Evolutionary conservation across 2,113 vertebrate species (phyloP).

Genomic region (Rhynchopsitta pachyrhyncha): DNA sequence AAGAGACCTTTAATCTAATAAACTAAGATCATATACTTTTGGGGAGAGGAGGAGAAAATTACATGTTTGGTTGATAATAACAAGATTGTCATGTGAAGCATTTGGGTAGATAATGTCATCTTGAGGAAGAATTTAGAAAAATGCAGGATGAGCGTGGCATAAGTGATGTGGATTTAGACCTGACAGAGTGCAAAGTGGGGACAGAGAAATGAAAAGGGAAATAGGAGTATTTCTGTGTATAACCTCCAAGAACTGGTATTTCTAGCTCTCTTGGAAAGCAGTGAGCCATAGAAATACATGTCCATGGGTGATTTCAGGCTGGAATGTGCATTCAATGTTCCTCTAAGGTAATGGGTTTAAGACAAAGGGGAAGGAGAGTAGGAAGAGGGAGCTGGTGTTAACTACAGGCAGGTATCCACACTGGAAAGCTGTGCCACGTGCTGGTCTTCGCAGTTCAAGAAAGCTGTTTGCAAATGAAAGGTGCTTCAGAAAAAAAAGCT

Average conservation of each 20-base stretch:
- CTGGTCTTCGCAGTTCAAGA: background rate
- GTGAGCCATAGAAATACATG: background rate
- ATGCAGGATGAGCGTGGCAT: background rate
- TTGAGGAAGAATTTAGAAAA: slow-evolving; percentile 13
- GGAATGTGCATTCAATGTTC: background rate
- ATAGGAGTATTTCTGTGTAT: background rate
- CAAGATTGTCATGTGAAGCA: background rate
- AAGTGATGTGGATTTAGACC: background rate
- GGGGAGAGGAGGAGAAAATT: slow-evolving; percentile 28
- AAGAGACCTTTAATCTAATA: background rate
- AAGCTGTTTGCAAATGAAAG: background rate
- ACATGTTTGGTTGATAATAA: slow-evolving; percentile 20
- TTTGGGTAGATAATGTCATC: background rate
- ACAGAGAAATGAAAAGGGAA: background rate
- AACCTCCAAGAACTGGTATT: background rate
- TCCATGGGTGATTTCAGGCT: background rate
- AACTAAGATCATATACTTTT: slow-evolving; percentile 7
- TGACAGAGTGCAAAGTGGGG: background rate
- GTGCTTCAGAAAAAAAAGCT: background rate
- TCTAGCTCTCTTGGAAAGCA: background rate
- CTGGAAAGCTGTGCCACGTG: background rate
- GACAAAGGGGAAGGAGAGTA: background rate
- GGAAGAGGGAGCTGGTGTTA: background rate
- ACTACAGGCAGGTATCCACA: background rate
- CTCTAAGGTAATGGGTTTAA: background rate